Evolutionary conservation across 1,140 invertebrate genomes (phyloP), one percentile per base, ranked within the genome.

Genomic region (Pararge aegeria): DNA sequence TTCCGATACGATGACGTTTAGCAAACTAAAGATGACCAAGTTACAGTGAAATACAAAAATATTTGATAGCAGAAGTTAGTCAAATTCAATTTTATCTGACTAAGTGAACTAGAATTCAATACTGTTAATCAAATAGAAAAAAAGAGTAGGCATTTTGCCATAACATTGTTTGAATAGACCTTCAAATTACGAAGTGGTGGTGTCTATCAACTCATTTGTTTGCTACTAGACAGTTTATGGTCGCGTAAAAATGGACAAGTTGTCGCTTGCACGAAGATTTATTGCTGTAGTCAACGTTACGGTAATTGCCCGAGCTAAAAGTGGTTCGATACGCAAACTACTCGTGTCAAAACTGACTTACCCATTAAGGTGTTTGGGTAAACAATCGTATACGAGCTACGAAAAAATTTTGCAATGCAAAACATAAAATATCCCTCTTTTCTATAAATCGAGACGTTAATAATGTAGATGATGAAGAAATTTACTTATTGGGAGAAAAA

Each of bases 251-350:
- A 51, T 55, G 64, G 51, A 15, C 5, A 30, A 50, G 54, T 57
- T 15, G 53, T 58, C 66, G 59, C 60, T 68, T 63, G 58, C 15
- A 34, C 15, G 24, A 51, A 69, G 60, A 72, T 72, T 68, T 68
- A 72, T 72, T 46, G 52, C 55, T 48, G 10, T 16, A 40, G 64
- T 62, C 55, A 64, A 46, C 29, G 34, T 50, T 48, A 24, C 44
- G 55, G 69, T 68, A 72, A 72, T 68, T 65, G 61, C 54, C 34
- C 48, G 53, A 34, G 53, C 54, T 55, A 50, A 54, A 63, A 58
- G 27, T 61, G 48, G 42, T 61, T 61, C 50, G 52, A 57, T 63
- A 64, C 42, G 54, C 49, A 66, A 69, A 64, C 52, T 55, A 48
- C 52, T 19, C 54, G 55, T 61, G 44, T 62, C 53, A 55, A 62